Evolutionary conservation across 2,797 vertebrate genomes (phyloP).

Genomic region (Florisuga fusca): DNA sequence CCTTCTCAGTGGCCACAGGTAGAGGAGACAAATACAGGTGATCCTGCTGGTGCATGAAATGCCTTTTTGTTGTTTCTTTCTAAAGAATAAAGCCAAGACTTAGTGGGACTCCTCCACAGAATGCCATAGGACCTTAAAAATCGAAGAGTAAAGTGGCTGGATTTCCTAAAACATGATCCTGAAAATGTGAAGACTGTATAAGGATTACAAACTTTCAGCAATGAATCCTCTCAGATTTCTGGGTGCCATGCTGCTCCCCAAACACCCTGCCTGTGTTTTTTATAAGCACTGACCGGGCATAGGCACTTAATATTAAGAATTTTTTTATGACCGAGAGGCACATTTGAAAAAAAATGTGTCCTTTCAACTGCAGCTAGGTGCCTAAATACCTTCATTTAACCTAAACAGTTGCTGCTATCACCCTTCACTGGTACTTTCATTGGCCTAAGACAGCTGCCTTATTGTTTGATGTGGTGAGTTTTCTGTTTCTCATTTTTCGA

Average conservation of each 20-base stretch:
- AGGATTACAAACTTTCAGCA: neutral
- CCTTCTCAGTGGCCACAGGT: neutral
- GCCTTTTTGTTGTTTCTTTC: neutral
- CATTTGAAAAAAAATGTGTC: neutral
- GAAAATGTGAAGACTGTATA: neutral
- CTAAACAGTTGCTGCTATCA: neutral
- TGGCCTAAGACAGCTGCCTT: neutral
- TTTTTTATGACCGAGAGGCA: neutral
- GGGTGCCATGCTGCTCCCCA: neutral
- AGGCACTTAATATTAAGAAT: neutral
- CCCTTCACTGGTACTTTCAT: neutral
- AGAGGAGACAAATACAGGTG: neutral
- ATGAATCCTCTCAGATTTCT: neutral
- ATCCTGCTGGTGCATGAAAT: neutral
- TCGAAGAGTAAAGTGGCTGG: neutral
- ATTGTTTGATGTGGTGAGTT: neutral
- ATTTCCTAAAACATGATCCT: neutral
- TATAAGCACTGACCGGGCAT: neutral
- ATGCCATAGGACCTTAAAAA: neutral
- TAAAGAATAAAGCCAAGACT: neutral
- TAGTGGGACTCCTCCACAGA: neutral
- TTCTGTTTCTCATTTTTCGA: neutral
- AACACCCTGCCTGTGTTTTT: neutral
- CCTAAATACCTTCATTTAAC: neutral
- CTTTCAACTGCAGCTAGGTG: neutral